A percentile compares a stretch with the other conserved stretches of the same genome.
Evolutionary conservation across 2,113 vertebrate genomes (phyloP).

Genomic region (Anser brachyrhynchus): DNA sequence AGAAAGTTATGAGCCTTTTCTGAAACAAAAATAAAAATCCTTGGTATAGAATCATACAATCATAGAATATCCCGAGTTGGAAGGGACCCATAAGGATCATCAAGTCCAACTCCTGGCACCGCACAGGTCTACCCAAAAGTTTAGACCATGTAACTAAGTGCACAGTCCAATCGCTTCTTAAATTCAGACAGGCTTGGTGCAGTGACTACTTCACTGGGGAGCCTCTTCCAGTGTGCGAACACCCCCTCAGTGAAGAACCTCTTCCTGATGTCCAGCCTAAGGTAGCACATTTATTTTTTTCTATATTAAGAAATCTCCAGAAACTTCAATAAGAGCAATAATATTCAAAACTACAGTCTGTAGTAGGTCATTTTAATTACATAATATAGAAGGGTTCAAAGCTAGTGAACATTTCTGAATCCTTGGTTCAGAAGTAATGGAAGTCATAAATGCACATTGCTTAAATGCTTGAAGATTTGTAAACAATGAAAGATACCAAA

Average conservation of each 20-base stretch:
- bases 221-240: too few species aligned
- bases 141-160: too few species aligned
- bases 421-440: neutral
- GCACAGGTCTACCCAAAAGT: too few species aligned
- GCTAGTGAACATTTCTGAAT: accelerated
- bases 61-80: too few species aligned
- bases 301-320: neutral
- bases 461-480: neutral
- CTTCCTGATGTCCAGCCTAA: too few species aligned
- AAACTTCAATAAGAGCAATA: neutral
- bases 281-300: neutral
- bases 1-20: neutral
- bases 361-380: neutral
- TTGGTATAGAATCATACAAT: neutral
- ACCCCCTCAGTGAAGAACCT: too few species aligned
- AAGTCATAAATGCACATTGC: neutral
- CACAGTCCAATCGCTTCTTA: too few species aligned
- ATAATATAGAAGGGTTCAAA: neutral
- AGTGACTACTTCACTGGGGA: too few species aligned
- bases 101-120: too few species aligned
- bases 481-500: neutral
- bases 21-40: neutral
- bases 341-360: neutral
- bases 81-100: too few species aligned
- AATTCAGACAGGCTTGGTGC: too few species aligned